Conservation (phyloP, 1,140 invertebrate species). For the Papilio glaucus region DNA sequence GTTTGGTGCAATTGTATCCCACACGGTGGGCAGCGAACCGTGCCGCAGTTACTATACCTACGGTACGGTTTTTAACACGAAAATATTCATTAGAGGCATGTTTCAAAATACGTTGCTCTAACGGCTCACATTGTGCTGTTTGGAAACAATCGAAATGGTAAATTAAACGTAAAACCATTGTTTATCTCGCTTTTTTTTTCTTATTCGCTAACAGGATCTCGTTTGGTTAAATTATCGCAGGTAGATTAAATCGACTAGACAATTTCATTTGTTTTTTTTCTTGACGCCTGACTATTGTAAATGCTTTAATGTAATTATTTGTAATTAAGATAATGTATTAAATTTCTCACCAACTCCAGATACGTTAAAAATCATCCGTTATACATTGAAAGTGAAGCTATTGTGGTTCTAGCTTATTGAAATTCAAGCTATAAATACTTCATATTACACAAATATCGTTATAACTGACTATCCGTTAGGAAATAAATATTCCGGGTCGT, state of each 20-base stretch:
- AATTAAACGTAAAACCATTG: constrained; percentile 48
- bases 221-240: constrained; percentile 35
- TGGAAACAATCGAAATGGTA: constrained; percentile 49
- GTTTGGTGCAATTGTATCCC: constrained; percentile 67
- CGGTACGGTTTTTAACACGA: constrained; percentile 48
- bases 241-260: constrained; percentile 31
- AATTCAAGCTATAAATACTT: too few relatives aligned
- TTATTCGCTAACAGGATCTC: constrained; percentile 40
- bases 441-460: too few relatives aligned
- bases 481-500: too few relatives aligned
- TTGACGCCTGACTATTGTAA: background rate
- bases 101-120: constrained; percentile 48
- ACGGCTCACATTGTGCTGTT: constrained; percentile 45
- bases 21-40: constrained; percentile 62
- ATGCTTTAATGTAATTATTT: background rate
- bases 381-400: too few relatives aligned
- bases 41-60: constrained; percentile 52
- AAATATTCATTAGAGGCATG: constrained; percentile 65
- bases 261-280: constrained; percentile 22
- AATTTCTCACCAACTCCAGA: too few relatives aligned
- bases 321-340: constrained; percentile 1
- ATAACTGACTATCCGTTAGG: too few relatives aligned
- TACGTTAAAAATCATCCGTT: too few relatives aligned
- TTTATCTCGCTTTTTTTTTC: constrained; percentile 42
- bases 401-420: too few relatives aligned